Conservation (phyloP, 1,140 invertebrate genomes). For the Gryllus bimaculatus region DNA sequence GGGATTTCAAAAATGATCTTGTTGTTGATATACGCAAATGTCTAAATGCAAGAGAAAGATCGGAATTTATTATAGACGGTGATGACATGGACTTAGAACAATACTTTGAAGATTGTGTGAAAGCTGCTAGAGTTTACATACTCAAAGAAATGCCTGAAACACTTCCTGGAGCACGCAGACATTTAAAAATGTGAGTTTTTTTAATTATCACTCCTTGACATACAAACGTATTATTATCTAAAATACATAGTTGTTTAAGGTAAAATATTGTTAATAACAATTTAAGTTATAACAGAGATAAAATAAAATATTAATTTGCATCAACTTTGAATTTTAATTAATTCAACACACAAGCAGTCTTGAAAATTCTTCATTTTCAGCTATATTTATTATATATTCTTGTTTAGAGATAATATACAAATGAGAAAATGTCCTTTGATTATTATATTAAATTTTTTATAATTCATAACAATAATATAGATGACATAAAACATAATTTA, state of each 20-base stretch:
- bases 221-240: no score
- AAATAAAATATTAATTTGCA: no score
- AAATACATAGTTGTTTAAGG: no score
- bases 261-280: no score
- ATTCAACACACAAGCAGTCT: no score
- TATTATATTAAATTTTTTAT: not conserved
- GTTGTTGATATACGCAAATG: slow-evolving; percentile 39
- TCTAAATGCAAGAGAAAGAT: slow-evolving; percentile 52
- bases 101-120: slow-evolving; percentile 64
- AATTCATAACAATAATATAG: not conserved
- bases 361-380: no score
- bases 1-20: slow-evolving; percentile 65
- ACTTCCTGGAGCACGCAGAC: slow-evolving; percentile 64
- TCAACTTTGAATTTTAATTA: no score
- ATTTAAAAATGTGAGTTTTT: slow-evolving; percentile 48
- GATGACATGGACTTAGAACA: slow-evolving; percentile 57
- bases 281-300: no score
- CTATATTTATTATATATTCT: no score
- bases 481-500: slow-evolving; percentile 43
- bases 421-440: no score
- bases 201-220: no score
- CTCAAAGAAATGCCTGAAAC: slow-evolving; percentile 76
- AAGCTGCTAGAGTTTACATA: slow-evolving; percentile 62
- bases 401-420: no score
- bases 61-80: slow-evolving; percentile 56